A percentile compares a stretch with the other conserved stretches of the same genome.
Conservation (phyloP, 2,797 vertebrate species). For the Gorsachius magnificus region DNA sequence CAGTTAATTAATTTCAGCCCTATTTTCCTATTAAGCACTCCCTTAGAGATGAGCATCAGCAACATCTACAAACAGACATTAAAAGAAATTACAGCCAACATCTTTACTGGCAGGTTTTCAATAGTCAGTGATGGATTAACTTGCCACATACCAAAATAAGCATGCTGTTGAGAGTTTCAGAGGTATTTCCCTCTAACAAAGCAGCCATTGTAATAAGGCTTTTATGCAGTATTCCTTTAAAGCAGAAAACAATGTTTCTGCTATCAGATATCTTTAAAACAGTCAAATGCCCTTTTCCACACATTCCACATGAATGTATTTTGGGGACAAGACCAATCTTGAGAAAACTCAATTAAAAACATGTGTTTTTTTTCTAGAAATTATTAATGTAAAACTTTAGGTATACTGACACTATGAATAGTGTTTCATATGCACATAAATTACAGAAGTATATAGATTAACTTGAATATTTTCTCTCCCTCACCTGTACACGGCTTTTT, state of each 20-base stretch:
- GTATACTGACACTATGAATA: background rate
- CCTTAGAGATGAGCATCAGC: background rate
- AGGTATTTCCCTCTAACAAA: background rate
- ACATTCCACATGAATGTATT: background rate
- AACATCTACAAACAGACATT: background rate
- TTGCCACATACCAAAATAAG: background rate
- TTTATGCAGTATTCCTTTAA: background rate
- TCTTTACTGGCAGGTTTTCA: background rate
- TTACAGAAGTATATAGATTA: background rate
- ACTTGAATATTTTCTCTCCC: background rate
- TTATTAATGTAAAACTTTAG: background rate
- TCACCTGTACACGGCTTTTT: slow-evolving; percentile 82
- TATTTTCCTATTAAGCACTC: background rate
- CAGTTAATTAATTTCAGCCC: background rate
- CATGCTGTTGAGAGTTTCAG: background rate
- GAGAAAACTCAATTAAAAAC: background rate
- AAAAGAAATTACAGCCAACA: background rate
- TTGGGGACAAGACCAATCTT: background rate
- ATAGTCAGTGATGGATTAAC: background rate
- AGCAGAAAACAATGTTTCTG: background rate
- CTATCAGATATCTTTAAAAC: background rate
- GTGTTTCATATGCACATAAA: background rate
- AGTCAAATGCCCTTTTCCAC: background rate
- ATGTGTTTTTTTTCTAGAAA: background rate
- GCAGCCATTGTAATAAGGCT: background rate